Evolutionary conservation across 2,113 vertebrate species (phyloP), one percentile per base, ranked within the genome.

Genomic region (Pleuronectes platessa): DNA sequence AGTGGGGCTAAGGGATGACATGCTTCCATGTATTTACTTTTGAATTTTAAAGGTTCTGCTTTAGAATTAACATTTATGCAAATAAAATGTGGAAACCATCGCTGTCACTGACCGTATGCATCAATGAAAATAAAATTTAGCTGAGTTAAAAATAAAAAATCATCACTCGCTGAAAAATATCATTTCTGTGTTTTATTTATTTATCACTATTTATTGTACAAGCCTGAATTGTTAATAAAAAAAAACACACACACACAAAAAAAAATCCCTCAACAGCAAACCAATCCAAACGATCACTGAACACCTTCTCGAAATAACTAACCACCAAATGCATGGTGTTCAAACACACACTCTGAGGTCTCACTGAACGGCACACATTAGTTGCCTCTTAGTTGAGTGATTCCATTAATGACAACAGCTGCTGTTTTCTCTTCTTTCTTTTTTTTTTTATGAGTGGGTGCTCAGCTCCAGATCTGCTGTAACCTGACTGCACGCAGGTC

Each of bases 141-240:
- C 71, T 71, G 10, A 71, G 31, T 31, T 27, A 5, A 21, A 5
- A 21, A 68, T 23, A 17, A 24, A 14, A 58, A 90, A 90, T 76
- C 53, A 83, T 90, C 86, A 90, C 91, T 87, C 87, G 5, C 66
- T 84, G 77, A 89, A 89, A 83, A 82, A 40, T 53, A 81, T 92
- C 1, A 78, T 76, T 83, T 88, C 68, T 81, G 68, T 85, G 47
- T 82, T 85, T 89, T 83, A 83, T 91, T 89, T 90, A 86, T 90
- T 87, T 78, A 88, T 84, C 56, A 84, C 90, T 89, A 90, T 92
- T 92, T 90, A 80, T 88, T 91, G 85, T 91, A 92, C 90, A 93
- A 87, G 89, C 79, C 86, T 88, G 82, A 86, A 90, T 74, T 88
- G 75, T 84, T 91, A 88, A 92, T 92, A 58, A 56, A 26, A 31